Base-by-base conservation (phyloP, 2,113 vertebrate genomes). In the Chlamydotis undulata region DNA sequence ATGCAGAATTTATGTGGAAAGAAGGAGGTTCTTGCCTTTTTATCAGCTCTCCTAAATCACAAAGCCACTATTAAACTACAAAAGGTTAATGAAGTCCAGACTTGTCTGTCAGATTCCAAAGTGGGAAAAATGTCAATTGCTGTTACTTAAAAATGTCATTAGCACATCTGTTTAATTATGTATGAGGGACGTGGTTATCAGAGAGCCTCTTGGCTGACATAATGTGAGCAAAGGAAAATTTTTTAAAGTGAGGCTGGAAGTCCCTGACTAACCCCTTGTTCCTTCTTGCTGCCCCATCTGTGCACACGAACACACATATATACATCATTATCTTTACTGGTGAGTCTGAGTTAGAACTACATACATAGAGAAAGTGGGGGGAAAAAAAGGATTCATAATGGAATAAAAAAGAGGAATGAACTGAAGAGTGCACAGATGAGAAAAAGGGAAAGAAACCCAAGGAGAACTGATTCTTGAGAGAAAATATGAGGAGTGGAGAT, bases 71-170 rank as follows among this genome's bases (percentile, higher is more conserved):
- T 81, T 89, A 81, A 90, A 92, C 23, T 93, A 68, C 60, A 92
- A 90, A 96, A 95, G 93, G 91, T 96, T 97, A 95, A 96, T 95
- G 95, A 94, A 95, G 89, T 95, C 94, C 93, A 81, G 86, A 60
- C 64, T 93, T 83, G 39, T 92, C 95, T 94, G 75, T 93, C 88
- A 95, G 88, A 82, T 67, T 93, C 75, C 64, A 83, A 94, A 96
- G 59, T 45, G 80, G 85, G 79, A 80, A 88, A 96, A 96, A 95
- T 94, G 90, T 96, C 96, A 96, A 95, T 93, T 95, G 90, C 92
- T 92, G n/a, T 93, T 95, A 93, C 90, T 97, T 96, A 77, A 95
- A 96, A 94, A 97, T 96, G 71, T 96, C 85, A 95, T 94, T 96
- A 96, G 77, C 59, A 80, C 19, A 1, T 74, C 79, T 14, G 1